Conservation (phyloP, 2,113 vertebrate genomes). For the Carollia perspicillata region DNA sequence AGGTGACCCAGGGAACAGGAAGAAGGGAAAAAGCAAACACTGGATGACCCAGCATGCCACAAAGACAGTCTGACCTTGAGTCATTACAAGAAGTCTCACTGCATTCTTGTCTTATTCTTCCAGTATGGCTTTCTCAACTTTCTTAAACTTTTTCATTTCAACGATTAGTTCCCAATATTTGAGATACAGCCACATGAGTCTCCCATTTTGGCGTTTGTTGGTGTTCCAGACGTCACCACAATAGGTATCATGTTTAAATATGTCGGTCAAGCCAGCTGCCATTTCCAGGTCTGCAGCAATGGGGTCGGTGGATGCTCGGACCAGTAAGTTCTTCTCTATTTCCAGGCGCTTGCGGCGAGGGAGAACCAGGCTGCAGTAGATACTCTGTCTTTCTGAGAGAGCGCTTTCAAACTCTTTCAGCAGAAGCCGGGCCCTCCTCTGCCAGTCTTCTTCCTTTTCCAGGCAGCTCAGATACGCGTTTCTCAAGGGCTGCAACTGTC, state of each 20-base stretch:
- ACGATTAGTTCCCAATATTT: slow-evolving; percentile 92
- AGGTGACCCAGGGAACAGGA: neutral
- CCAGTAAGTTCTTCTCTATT: slow-evolving; percentile 91
- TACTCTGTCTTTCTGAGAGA: slow-evolving; percentile 89
- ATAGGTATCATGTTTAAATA: slow-evolving; percentile 93
- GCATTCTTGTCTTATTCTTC: slow-evolving; percentile 61
- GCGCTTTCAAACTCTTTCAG: slow-evolving; percentile 88
- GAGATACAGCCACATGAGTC: slow-evolving; percentile 96
- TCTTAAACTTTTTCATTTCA: slow-evolving; percentile 88
- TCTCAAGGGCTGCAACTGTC: slow-evolving; percentile 80
- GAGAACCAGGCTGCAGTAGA: slow-evolving; percentile 90
- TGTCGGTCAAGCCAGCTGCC: slow-evolving; percentile 89
- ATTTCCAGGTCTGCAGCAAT: slow-evolving; percentile 83
- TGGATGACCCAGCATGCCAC: fast-evolving
- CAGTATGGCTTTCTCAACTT: slow-evolving; percentile 84
- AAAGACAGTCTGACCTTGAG: neutral
- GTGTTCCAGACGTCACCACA: slow-evolving; percentile 90
- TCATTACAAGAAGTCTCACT: no score
- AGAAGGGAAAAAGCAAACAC: neutral
- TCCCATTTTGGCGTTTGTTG: slow-evolving; percentile 90
- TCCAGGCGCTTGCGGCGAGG: slow-evolving; percentile 86
- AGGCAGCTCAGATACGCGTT: slow-evolving; percentile 83
- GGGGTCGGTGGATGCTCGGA: slow-evolving; percentile 87
- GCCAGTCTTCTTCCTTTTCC: slow-evolving; percentile 87
- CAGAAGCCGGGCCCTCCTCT: slow-evolving; percentile 80